Evolutionary conservation across 2,113 vertebrate genomes (phyloP).

Genomic region (Craseonycteris thonglongyai): DNA sequence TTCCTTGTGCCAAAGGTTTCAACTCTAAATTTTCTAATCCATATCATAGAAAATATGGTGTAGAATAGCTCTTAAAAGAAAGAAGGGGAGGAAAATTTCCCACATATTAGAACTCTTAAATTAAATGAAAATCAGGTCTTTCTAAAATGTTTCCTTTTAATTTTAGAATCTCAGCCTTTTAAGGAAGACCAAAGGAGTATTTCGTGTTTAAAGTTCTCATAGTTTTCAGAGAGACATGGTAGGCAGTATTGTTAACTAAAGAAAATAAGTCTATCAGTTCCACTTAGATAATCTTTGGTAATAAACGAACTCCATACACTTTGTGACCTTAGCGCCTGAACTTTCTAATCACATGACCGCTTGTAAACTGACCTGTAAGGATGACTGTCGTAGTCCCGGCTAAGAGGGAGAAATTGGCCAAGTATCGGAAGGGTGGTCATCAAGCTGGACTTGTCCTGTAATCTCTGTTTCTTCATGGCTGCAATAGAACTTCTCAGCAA

Average conservation of each 20-base stretch:
- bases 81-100: background rate
- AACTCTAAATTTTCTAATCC: slow-evolving; percentile 12
- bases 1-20: slow-evolving; percentile 23
- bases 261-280: slow-evolving; percentile 91
- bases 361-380: slow-evolving; percentile 92
- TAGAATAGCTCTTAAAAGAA: background rate
- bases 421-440: slow-evolving; percentile 82
- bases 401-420: slow-evolving; percentile 81
- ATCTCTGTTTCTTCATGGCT: slow-evolving; percentile 86
- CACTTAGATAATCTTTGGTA: slow-evolving; percentile 92
- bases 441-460: slow-evolving; percentile 76
- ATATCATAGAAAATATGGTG: background rate
- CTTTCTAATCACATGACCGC: slow-evolving; percentile 92
- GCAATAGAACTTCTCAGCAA: slow-evolving; percentile 75
- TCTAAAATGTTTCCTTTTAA: slow-evolving; percentile 38
- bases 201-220: slow-evolving; percentile 55
- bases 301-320: slow-evolving; percentile 89
- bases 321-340: slow-evolving; percentile 94
- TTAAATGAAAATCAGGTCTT: slow-evolving; percentile 19
- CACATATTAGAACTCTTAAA: background rate
- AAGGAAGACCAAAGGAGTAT: background rate
- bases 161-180: slow-evolving; percentile 27
- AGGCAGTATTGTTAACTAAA: slow-evolving; percentile 80
- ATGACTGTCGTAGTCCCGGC: slow-evolving; percentile 74
- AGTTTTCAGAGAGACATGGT: slow-evolving; percentile 72